Percentiles rank a stretch among this genome's conserved stretches.
Conservation (phyloP, 1,140 invertebrate species). For the Drosophila kohkoa region DNA sequence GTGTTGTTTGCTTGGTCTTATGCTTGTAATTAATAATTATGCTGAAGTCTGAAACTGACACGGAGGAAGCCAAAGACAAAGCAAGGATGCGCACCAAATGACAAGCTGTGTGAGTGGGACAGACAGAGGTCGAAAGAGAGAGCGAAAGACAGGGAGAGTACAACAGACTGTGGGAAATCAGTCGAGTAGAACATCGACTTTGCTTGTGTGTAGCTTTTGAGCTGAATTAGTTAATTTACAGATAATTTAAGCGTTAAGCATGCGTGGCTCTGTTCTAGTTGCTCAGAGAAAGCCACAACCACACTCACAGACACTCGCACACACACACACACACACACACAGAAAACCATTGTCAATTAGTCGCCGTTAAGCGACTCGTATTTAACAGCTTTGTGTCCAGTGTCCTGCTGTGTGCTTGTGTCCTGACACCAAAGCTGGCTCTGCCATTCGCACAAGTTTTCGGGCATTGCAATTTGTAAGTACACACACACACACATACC, state of each 20-base stretch:
- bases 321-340: conserved; percentile 7
- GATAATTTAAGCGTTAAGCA: conserved; percentile 78
- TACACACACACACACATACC: neutral
- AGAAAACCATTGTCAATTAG: conserved; percentile 69
- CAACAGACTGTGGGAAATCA: neutral
- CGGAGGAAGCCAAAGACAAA: conserved; percentile 1
- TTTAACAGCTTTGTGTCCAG: conserved; percentile 44
- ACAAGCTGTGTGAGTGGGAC: neutral
- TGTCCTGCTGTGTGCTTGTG: conserved; percentile 50
- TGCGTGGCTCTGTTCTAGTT: conserved; percentile 37
- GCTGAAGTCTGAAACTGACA: conserved; percentile 25
- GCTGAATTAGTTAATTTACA: conserved; percentile 72
- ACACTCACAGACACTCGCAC: conserved; percentile 1
- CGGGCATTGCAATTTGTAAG: conserved; percentile 45
- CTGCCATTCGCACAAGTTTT: conserved; percentile 30
- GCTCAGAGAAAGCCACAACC: conserved; percentile 17
- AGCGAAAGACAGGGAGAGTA: neutral
- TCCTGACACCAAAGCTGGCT: conserved; percentile 27
- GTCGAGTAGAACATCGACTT: neutral
- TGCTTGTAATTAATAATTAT: conserved; percentile 68
- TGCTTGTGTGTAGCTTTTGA: conserved; percentile 51
- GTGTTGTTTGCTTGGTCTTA: conserved; percentile 17
- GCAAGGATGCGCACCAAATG: neutral
- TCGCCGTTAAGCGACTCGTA: conserved; percentile 61
- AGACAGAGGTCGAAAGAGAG: neutral